phyloP scores from a whole-genome alignment of 2,113 vertebrate species.

The Phoxinus phoxinus region DNA sequence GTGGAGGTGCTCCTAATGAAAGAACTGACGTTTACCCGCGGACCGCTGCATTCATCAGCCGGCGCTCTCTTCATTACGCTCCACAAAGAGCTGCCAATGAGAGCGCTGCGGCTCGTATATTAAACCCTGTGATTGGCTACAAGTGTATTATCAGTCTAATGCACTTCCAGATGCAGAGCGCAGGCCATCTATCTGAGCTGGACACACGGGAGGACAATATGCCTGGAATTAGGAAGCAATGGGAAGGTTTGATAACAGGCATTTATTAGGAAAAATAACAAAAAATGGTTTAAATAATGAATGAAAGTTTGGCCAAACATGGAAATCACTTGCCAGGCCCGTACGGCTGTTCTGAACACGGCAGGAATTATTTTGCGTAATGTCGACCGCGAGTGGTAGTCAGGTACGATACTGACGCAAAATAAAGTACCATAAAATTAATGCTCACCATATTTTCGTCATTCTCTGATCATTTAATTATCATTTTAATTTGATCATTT shows the following conservation, averaged over 20 bases:
- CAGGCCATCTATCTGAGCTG: slow-evolving; percentile 50
- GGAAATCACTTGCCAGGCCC: not conserved
- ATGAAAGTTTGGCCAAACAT: not conserved
- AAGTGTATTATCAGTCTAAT: slow-evolving; percentile 54
- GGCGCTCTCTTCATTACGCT: slow-evolving; percentile 80
- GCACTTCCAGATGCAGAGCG: slow-evolving; percentile 46
- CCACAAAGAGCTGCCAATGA: slow-evolving; percentile 85
- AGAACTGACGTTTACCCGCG: slow-evolving; percentile 86
- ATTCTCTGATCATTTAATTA: too few species aligned
- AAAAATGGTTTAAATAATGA: not conserved
- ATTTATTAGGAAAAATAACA: not conserved
- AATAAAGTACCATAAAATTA: too few species aligned
- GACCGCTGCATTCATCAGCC: slow-evolving; percentile 85
- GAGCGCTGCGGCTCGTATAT: slow-evolving; percentile 83
- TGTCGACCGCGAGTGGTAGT: too few species aligned
- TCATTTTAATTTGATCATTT: too few species aligned
- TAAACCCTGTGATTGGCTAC: slow-evolving; percentile 77
- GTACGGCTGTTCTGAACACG: not conserved
- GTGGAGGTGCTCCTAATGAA: slow-evolving; percentile 91
- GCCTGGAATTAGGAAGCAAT: not conserved
- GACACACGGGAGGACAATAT: slow-evolving; percentile 48
- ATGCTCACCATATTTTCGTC: too few species aligned
- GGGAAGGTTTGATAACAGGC: slow-evolving; percentile 2
- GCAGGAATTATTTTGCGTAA: not conserved
- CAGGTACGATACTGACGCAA: too few species aligned